Evolutionary conservation across 2,888 invertebrate species (phyloP).

Genomic region (Macrophya alboannulata): DNA sequence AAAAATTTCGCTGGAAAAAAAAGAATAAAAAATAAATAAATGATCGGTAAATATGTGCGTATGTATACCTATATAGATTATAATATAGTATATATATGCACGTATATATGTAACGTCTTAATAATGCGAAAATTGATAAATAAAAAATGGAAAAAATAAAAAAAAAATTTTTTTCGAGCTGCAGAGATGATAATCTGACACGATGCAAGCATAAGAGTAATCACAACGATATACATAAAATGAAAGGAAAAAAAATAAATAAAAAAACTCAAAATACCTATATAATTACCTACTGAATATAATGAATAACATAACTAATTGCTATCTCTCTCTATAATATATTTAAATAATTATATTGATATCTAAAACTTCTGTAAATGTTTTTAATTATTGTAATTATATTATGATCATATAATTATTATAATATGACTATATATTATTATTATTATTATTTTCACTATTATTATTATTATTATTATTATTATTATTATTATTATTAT

Average conservation of each 20-base stretch:
- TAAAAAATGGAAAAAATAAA: background rate
- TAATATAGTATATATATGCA: background rate
- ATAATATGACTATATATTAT: constrained; percentile 66
- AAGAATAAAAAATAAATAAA: background rate
- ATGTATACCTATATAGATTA: background rate
- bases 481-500: constrained; percentile 42
- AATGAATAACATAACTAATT: constrained; percentile 68
- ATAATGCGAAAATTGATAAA: background rate
- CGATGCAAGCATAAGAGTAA: background rate
- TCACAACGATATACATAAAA: constrained; percentile 2
- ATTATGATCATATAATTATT: constrained; percentile 76
- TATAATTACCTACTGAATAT: background rate
- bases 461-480: constrained; percentile 37
- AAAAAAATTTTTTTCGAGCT: background rate
- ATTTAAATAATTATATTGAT: constrained; percentile 63
- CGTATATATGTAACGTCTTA: background rate
- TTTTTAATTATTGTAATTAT: constrained; percentile 78
- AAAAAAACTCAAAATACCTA: background rate
- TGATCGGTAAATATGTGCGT: too few species aligned
- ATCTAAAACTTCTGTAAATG: constrained; percentile 78
- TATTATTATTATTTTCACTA: constrained; percentile 38
- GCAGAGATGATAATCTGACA: constrained; percentile 13
- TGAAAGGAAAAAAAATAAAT: background rate
- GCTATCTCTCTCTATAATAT: constrained; percentile 34
- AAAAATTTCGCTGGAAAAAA: background rate